Percentiles rank a stretch among this genome's conserved stretches.
Evolutionary conservation across 2,797 vertebrate species (phyloP).

Genomic region (Neosilurus mollespiculum): DNA sequence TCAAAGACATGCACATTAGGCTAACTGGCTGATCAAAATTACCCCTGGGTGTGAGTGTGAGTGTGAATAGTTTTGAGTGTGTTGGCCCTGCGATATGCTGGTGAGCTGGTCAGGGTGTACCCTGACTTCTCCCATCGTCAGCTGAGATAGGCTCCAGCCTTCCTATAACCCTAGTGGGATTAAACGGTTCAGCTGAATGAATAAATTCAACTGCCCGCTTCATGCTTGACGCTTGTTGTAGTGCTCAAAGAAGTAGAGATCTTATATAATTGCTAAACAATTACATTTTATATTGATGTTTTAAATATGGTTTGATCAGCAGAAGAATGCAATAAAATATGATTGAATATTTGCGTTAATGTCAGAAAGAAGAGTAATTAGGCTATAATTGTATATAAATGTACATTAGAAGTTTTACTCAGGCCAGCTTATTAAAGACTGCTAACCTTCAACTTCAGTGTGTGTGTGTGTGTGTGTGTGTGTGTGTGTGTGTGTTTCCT

Average conservation of each 20-base stretch:
- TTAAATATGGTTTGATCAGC: neutral
- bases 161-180: too few species aligned
- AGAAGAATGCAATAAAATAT: neutral
- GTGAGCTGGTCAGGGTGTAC: too few species aligned
- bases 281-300: neutral
- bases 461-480: slow-evolving; percentile 22
- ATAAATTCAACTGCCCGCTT: neutral
- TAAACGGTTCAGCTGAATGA: too few species aligned
- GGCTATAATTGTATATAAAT: neutral
- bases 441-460: neutral
- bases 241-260: too few species aligned
- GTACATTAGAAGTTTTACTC: neutral
- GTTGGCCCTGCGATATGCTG: too few species aligned
- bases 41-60: too few species aligned
- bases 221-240: neutral
- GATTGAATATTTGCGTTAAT: neutral
- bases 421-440: neutral
- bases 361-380: neutral
- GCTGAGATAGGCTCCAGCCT: too few species aligned
- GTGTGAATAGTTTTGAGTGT: too few species aligned
- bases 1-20: too few species aligned
- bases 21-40: too few species aligned
- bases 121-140: too few species aligned
- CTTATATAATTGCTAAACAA: neutral
- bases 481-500: neutral